Base-by-base conservation (phyloP, 1,140 invertebrate genomes). In the Mercenaria mercenaria region DNA sequence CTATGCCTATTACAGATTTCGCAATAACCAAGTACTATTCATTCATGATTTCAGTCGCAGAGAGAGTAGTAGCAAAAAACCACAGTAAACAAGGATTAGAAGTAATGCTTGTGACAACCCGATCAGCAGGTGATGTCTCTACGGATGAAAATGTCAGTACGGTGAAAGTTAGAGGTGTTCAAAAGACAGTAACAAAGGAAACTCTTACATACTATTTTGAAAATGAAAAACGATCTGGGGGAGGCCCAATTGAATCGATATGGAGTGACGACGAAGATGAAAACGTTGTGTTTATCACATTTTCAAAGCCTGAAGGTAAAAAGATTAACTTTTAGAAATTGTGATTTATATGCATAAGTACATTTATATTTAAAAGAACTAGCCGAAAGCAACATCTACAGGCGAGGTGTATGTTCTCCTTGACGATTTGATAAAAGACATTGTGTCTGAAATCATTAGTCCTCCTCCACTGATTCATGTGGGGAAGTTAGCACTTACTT, bases 201-300 rank as follows among this genome's bases (percentile, higher is more conserved):
- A 88, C 81, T 15, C 32, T 92, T 26, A 41, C 47, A 18, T 39
- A 83, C 6, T 92, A 92, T 72, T 92, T 92, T 90, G 84, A 92
- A 84, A 90, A 74, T 72, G 85, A 74, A 50, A 79, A 85, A 15
- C 82, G 80, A 41, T 39, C 82, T 76, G 91, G 91, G 52, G 91
- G 91, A 37, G 76, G 76, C 6, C 39, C 39, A 10, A 80, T 91
- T n/a, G 72, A 79, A 41, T 69, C 61, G 32, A 79, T 87, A 23
- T 20, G 20, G 6, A 61, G 81, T 23, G 56, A 76, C 11, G 47
- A 50, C 0, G 23, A 79, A 32, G 39, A 79, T 52, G 43, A 50
- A 32, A 47, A 79, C 26, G 29, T 32, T n/a, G 29, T 79, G 20
- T 79, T 37, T 41, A 79, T 79, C 18, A 11, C 18, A 26, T 79